phyloP scores from a whole-genome alignment of 2,888 invertebrate species.

The Spodoptera littoralis region DNA sequence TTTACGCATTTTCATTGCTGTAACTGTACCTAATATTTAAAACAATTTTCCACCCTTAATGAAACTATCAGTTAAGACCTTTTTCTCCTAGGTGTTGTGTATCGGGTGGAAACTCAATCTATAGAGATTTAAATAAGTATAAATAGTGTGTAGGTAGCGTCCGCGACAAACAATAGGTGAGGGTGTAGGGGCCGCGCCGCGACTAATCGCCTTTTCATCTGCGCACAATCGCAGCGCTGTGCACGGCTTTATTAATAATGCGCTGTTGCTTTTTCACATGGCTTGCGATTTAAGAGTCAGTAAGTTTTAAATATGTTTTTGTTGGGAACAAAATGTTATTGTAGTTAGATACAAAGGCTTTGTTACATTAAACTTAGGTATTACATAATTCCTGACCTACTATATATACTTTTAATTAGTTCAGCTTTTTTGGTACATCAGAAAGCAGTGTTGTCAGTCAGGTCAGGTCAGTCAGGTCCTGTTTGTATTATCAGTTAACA shows the following conservation, averaged over 20 bases:
- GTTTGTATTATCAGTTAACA: too few relatives aligned
- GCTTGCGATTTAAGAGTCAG: conserved; percentile 56
- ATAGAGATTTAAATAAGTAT: conserved; percentile 71
- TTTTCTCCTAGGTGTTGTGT: conserved; percentile 17
- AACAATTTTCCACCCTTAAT: too few relatives aligned
- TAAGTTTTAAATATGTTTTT: conserved; percentile 49
- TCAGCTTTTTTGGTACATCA: too few relatives aligned
- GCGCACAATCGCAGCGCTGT: conserved; percentile 69
- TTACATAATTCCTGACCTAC: too few relatives aligned
- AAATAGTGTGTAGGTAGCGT: conserved; percentile 67
- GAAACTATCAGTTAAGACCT: conserved; percentile 15
- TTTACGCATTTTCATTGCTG: too few relatives aligned
- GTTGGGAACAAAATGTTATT: conserved; percentile 29
- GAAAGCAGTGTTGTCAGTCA: too few relatives aligned
- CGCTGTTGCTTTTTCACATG: conserved; percentile 65
- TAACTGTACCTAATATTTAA: too few relatives aligned
- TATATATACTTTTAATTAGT: too few relatives aligned
- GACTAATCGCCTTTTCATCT: conserved; percentile 62
- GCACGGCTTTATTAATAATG: conserved; percentile 80
- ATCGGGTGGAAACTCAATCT: conserved; percentile 33
- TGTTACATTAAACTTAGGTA: too few relatives aligned
- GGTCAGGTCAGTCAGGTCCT: too few relatives aligned
- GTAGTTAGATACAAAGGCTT: neutral
- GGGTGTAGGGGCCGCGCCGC: conserved; percentile 53
- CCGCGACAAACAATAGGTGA: conserved; percentile 67